Base-by-base conservation (phyloP, 2,888 invertebrate species). In the Timema podura region DNA sequence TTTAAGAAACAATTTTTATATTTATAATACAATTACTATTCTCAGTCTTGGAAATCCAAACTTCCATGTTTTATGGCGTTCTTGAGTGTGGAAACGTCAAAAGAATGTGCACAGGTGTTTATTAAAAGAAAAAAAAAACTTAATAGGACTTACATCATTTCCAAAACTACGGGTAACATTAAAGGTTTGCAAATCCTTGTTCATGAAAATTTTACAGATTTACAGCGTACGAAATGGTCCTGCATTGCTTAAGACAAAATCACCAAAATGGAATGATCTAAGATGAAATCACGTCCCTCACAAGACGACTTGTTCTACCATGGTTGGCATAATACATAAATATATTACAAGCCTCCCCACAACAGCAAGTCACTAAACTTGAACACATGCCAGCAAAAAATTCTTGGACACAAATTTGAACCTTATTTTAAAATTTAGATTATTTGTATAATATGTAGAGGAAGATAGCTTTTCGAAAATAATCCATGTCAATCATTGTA, bases 161-260 rank as follows among this genome's bases (percentile, higher is more conserved):
- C 15, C 11, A 6, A 16, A 59, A 6, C 59, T 44, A 15, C 16
- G 7, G 59, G 59, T 59, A 44, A 59, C 16, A 16, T 59, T 15
- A n/a, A 57, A 57, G 57, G 57, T 57, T n/a, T 57, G 57, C 13
- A 57, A 57, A 57, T 15, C n/a, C 16, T 15, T 57, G 57, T 57
- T 57, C 16, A 57, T 13, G n/a, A 16, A 16, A 57, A 57, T 6
- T 15, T 57, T 57, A 16, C n/a, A 57, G 57, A 57, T 57, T 57
- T n/a, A 57, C 57, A 57, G 57, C 16, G 57, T 16, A 44, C 59
- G 59, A 59, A 59, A 44, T 59, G 30, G 44, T 59, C 16, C 30
- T 16, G 9, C 59, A 59, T 16, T 59, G 44, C 59, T 59, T 11
- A 59, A 59, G 59, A 44, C 11, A 59, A 59, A 15, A 11, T 59